Conservation (phyloP, 2,797 vertebrate species). For the Odontamblyopus lacepedii region DNA sequence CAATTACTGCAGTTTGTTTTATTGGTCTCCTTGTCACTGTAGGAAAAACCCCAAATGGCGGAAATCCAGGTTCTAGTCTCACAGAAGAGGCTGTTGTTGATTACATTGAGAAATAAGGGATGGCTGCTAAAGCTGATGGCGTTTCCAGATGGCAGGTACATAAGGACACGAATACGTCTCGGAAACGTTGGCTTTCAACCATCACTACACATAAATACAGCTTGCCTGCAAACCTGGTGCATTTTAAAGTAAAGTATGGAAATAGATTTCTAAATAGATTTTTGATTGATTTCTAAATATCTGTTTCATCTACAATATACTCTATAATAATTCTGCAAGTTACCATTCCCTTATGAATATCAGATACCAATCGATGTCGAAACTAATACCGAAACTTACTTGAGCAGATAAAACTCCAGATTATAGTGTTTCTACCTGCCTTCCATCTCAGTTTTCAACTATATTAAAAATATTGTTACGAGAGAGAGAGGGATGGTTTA, state of each 20-base stretch:
- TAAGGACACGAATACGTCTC: slow-evolving; percentile 39
- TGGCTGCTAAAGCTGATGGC: slow-evolving; percentile 56
- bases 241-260: background rate
- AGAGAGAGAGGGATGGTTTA: too few relatives aligned
- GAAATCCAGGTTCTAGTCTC: slow-evolving; percentile 55
- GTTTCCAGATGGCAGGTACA: slow-evolving; percentile 69
- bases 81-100: slow-evolving; percentile 65
- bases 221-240: slow-evolving; percentile 17
- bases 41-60: slow-evolving; percentile 32
- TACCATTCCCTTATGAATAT: background rate
- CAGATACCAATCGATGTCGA: too few relatives aligned
- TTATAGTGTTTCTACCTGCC: too few relatives aligned
- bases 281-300: background rate
- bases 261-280: too few relatives aligned
- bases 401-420: too few relatives aligned
- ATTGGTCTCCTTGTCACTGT: slow-evolving; percentile 36
- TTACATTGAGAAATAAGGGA: slow-evolving; percentile 62
- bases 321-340: too few relatives aligned
- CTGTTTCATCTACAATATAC: background rate
- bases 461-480: too few relatives aligned
- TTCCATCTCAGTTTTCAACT: too few relatives aligned
- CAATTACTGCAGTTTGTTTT: slow-evolving; percentile 45
- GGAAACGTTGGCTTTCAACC: slow-evolving; percentile 27
- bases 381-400: too few relatives aligned
- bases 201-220: slow-evolving; percentile 14